Evolutionary conservation across 2,888 invertebrate genomes (phyloP).

Genomic region (Doris montereyensis): DNA sequence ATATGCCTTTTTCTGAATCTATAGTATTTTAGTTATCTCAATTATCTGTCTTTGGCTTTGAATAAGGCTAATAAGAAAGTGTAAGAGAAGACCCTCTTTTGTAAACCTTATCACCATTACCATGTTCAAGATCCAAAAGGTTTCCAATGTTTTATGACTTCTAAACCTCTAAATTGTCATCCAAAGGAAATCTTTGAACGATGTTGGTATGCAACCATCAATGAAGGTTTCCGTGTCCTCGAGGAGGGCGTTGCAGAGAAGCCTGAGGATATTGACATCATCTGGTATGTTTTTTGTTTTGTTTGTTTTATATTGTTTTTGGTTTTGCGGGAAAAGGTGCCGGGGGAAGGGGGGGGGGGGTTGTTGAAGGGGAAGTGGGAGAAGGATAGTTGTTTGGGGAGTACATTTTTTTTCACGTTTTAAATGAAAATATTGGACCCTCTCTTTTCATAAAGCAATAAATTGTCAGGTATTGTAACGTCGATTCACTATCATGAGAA

Average conservation of each 20-base stretch:
- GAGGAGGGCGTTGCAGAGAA: conserved; percentile 65
- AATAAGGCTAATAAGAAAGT: too few relatives aligned
- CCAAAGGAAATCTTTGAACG: conserved; percentile 66
- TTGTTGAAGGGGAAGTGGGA: not conserved
- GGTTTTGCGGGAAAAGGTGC: not conserved
- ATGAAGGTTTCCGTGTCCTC: conserved; percentile 68
- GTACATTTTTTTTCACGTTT: not conserved
- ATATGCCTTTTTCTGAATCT: too few relatives aligned
- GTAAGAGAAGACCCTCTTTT: too few relatives aligned
- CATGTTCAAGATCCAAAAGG: too few relatives aligned
- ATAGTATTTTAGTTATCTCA: too few relatives aligned
- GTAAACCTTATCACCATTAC: too few relatives aligned
- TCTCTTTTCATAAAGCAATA: too few relatives aligned
- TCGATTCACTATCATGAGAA: too few relatives aligned
- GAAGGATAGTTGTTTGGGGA: not conserved
- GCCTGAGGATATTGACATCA: conserved; percentile 68
- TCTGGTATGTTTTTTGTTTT: conserved; percentile 54
- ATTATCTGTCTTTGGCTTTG: too few relatives aligned
- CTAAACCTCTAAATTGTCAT: not conserved
- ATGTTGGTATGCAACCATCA: conserved; percentile 61
- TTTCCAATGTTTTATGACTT: not conserved
- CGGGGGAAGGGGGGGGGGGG: too few relatives aligned
- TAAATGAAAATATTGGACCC: too few relatives aligned
- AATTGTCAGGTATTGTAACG: too few relatives aligned
- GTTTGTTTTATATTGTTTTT: not conserved